A percentile compares a stretch with the other conserved stretches of the same genome.
Evolutionary conservation across 23 tunicate species (phyloP).

Genomic region (Halocynthia roretzi): DNA sequence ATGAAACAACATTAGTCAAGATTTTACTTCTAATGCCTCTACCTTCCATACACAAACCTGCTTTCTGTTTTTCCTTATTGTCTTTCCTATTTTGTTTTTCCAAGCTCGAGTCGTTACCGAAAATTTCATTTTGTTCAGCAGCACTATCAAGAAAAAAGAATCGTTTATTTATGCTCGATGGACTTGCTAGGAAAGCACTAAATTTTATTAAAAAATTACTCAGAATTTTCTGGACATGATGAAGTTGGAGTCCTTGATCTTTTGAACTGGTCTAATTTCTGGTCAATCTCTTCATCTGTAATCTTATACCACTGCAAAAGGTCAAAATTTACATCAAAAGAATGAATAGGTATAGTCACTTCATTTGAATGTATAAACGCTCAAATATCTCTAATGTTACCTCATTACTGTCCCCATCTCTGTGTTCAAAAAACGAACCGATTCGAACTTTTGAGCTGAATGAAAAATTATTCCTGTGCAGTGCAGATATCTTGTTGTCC

Average conservation of each 20-base stretch:
- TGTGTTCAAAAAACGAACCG: conserved; percentile 52
- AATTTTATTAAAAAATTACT: no score
- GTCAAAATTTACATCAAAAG: conserved; percentile 8
- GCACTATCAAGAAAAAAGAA: no score
- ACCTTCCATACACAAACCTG: no score
- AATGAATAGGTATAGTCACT: conserved; percentile 1
- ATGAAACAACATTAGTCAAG: neutral
- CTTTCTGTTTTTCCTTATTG: no score
- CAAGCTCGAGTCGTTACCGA: no score
- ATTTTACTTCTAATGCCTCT: neutral
- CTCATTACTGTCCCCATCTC: conserved; percentile 21
- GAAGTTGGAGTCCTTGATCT: no score
- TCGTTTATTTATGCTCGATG: no score
- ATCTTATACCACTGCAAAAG: conserved; percentile 44
- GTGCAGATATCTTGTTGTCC: conserved; percentile 20
- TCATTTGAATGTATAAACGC: neutral
- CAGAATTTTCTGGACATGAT: no score
- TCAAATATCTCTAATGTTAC: neutral
- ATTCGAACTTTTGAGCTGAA: conserved; percentile 39
- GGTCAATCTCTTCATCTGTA: conserved; percentile 41
- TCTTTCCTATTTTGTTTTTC: no score
- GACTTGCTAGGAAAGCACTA: no score
- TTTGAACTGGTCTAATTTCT: neutral
- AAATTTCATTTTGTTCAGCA: no score
- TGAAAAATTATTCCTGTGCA: conserved; percentile 54